A percentile compares a stretch with the other conserved stretches of the same genome.
These are phyloP conservation scores for Gorsachius magnificus DNA, from an alignment of 2,797 vertebrate genomes.

Conservation along the genomic window DNA sequence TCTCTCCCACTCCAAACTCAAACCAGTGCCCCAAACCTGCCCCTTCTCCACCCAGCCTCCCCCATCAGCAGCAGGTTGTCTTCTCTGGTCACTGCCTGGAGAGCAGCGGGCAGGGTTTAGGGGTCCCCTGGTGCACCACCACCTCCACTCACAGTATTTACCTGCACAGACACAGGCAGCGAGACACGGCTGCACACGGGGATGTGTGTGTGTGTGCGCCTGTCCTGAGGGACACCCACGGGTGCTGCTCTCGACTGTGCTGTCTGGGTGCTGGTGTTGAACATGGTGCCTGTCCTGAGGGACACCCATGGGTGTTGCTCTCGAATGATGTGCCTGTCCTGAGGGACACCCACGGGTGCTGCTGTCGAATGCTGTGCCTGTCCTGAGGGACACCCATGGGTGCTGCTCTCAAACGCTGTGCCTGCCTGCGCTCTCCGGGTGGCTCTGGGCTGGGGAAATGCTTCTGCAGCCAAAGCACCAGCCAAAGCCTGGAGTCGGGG, in stretches of 20 bases:
- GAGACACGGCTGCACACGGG: rapidly evolving
- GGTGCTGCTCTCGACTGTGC: not conserved
- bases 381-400: not conserved
- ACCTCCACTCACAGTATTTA: not conserved
- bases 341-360: not conserved
- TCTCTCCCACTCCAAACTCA: not conserved
- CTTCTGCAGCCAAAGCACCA: not conserved
- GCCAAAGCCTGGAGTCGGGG: not conserved
- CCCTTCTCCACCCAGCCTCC: not conserved
- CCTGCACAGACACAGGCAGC: not conserved
- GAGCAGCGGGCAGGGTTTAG: not conserved
- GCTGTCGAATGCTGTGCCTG: not conserved
- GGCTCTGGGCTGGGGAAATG: not conserved
- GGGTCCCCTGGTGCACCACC: not conserved
- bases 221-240: not conserved
- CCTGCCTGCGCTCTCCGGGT: not conserved
- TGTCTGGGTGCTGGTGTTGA: not conserved
- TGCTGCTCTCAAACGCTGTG: rapidly evolving
- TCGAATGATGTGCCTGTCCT: rapidly evolving
- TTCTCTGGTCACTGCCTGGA: not conserved
- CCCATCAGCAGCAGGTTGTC: not conserved
- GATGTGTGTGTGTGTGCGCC: not conserved
- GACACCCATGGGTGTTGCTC: not conserved
- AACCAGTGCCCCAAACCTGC: not conserved
- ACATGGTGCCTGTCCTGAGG: not conserved